phyloP scores from a whole-genome alignment of 2,888 invertebrate genomes.

The Mythimna vitellina region DNA sequence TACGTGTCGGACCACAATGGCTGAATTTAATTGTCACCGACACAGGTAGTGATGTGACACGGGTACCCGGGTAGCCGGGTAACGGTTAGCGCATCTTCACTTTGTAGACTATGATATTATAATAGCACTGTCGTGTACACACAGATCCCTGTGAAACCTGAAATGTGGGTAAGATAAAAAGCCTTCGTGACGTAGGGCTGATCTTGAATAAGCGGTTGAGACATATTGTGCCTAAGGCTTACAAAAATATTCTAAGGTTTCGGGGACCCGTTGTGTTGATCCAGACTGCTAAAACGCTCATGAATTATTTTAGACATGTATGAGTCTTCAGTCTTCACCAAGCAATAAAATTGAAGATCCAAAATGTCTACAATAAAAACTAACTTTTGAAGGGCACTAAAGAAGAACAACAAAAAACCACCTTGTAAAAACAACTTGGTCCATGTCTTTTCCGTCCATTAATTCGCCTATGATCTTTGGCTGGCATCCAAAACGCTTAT shows the following conservation, averaged over 20 bases:
- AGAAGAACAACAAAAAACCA: slow-evolving; percentile 40
- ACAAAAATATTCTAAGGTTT: background rate
- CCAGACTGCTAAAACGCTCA: background rate
- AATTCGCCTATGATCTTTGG: slow-evolving; percentile 70
- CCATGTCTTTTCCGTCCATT: slow-evolving; percentile 65
- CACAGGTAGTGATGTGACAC: slow-evolving; percentile 68
- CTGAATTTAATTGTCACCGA: slow-evolving; percentile 75
- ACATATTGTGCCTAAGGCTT: slow-evolving; percentile 4
- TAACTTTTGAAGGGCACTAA: slow-evolving; percentile 9
- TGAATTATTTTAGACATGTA: background rate
- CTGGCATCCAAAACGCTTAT: slow-evolving; percentile 68
- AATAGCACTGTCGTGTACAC: slow-evolving; percentile 49
- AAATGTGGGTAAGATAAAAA: slow-evolving; percentile 50
- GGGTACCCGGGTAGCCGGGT: slow-evolving; percentile 69
- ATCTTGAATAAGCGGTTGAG: slow-evolving; percentile 23
- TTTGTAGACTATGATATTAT: slow-evolving; percentile 49
- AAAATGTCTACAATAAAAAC: background rate
- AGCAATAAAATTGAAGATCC: background rate
- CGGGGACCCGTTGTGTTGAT: background rate
- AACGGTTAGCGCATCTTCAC: slow-evolving; percentile 33
- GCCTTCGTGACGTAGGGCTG: slow-evolving; percentile 38
- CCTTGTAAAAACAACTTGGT: slow-evolving; percentile 65
- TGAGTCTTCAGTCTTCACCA: background rate
- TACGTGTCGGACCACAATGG: slow-evolving; percentile 73
- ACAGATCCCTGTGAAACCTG: slow-evolving; percentile 14